Evolutionary conservation across 2,888 invertebrate genomes (phyloP).

Genomic region (Lasioglossum morio): DNA sequence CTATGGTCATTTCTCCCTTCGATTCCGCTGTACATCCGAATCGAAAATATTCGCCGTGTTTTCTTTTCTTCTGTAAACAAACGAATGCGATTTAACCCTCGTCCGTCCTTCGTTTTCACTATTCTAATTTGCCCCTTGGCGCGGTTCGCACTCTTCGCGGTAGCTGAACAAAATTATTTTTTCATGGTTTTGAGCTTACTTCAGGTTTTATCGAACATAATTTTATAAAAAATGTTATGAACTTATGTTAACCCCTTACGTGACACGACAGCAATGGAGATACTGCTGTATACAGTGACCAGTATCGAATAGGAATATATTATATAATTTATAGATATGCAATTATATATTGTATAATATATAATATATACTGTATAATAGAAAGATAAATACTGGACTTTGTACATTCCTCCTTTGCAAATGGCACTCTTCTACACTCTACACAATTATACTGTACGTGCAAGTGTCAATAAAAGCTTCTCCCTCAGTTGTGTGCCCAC

Average conservation of each 20-base stretch:
- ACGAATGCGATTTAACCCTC: neutral
- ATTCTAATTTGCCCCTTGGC: neutral
- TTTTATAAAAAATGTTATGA: too few relatives aligned
- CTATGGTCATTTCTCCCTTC: neutral
- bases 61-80: neutral
- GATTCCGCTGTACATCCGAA: neutral
- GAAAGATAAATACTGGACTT: neutral
- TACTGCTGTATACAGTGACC: too few relatives aligned
- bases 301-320: too few relatives aligned
- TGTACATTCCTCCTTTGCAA: neutral
- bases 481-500: conserved; percentile 20
- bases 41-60: neutral
- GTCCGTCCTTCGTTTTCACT: neutral
- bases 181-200: too few relatives aligned
- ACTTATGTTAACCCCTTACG: too few relatives aligned
- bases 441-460: conserved; percentile 20
- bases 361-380: neutral
- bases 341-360: neutral
- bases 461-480: neutral
- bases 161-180: too few relatives aligned
- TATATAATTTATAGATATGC: too few relatives aligned
- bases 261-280: too few relatives aligned
- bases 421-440: neutral
- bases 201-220: too few relatives aligned
- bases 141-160: too few relatives aligned